Evolutionary conservation across 2,113 vertebrate species (phyloP).

Genomic region (Nycticebus coucang): DNA sequence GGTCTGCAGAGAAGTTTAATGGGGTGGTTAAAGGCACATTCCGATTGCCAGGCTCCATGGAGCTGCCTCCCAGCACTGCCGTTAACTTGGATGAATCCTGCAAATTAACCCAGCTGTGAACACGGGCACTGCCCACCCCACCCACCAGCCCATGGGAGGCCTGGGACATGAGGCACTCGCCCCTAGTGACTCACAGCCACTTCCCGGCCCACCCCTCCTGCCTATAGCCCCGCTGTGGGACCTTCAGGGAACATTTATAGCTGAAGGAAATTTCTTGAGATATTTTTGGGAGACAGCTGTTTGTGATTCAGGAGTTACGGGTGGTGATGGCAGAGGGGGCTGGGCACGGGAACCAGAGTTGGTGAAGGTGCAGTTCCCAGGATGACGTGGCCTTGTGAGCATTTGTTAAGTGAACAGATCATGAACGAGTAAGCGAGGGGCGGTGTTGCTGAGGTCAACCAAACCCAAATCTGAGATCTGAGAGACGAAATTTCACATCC

Average conservation of each 20-base stretch:
- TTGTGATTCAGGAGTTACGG: not conserved
- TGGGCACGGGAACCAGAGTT: not conserved
- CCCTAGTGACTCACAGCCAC: not conserved
- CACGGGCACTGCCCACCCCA: not conserved
- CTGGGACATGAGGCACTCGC: not conserved
- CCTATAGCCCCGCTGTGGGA: not conserved
- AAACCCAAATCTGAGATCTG: not conserved
- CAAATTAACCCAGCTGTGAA: not conserved
- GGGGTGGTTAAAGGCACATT: not conserved
- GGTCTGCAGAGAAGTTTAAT: not conserved
- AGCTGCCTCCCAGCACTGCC: not conserved
- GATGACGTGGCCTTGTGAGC: fast-evolving
- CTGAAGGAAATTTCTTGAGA: not conserved
- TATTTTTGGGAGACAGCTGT: slow-evolving; percentile 49
- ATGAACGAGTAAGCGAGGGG: not conserved
- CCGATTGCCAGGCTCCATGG: fast-evolving
- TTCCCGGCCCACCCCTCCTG: not conserved
- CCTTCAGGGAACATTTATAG: not conserved
- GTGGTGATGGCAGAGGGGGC: not conserved
- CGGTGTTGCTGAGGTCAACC: too few species aligned
- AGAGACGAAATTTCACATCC: not conserved
- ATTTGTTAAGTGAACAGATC: fast-evolving
- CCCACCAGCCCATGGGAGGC: not conserved
- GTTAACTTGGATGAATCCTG: not conserved
- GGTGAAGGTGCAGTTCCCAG: fast-evolving